phyloP scores from a whole-genome alignment of 2,113 vertebrate species.

The Bostrychus sinensis region DNA sequence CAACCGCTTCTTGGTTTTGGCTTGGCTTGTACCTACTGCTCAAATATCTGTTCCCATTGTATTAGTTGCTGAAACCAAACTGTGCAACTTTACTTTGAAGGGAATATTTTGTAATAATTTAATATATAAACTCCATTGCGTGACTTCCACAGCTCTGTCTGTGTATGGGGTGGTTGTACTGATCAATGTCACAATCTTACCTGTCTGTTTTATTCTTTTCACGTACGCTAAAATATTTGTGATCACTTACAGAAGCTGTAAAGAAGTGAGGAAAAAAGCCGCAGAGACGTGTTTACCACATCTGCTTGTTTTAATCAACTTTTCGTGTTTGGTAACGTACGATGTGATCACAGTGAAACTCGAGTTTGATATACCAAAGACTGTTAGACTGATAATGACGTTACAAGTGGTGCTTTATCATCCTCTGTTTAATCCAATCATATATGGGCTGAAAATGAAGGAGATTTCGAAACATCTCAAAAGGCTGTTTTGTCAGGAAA shows the following conservation, averaged over 20 bases:
- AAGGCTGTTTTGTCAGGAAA: background rate
- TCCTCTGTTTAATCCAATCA: slow-evolving; percentile 3
- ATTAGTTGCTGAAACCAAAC: background rate
- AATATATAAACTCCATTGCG: slow-evolving; percentile 26
- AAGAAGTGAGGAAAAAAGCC: slow-evolving; percentile 1
- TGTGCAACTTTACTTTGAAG: slow-evolving; percentile 14
- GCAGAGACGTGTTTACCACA: background rate
- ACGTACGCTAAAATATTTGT: background rate
- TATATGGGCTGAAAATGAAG: slow-evolving; percentile 6
- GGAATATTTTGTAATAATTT: slow-evolving; percentile 39
- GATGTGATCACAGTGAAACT: background rate
- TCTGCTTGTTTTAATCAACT: background rate
- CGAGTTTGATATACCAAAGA: slow-evolving; percentile 9
- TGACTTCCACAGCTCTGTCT: background rate
- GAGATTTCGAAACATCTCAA: background rate
- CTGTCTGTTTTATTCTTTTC: background rate
- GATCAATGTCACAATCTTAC: background rate
- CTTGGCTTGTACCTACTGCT: slow-evolving; percentile 16
- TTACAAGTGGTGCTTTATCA: slow-evolving; percentile 13
- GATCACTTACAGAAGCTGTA: background rate
- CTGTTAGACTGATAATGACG: slow-evolving; percentile 1
- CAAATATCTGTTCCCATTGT: background rate
- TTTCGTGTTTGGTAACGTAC: background rate
- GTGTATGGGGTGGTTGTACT: slow-evolving; percentile 4
- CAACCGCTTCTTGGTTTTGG: background rate